Evolutionary conservation across 2,797 vertebrate species (phyloP).

Genomic region (Rhynchonycteris naso): DNA sequence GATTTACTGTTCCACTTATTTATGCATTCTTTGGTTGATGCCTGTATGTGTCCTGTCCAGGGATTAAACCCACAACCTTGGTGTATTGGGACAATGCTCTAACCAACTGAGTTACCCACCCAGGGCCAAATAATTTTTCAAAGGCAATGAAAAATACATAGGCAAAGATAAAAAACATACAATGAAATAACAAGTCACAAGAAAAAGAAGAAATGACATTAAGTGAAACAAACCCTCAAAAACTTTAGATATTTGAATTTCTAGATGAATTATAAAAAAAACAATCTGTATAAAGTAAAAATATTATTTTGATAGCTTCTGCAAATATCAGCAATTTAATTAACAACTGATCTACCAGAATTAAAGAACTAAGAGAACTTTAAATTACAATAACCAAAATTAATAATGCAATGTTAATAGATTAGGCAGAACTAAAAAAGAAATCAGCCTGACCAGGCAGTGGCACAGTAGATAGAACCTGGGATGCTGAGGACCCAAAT

Average conservation of each 20-base stretch:
- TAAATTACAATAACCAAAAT: slow-evolving; percentile 7
- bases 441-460: background rate
- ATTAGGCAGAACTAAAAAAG: background rate
- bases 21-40: too few relatives aligned
- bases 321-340: background rate
- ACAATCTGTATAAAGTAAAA: background rate
- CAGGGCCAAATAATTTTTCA: background rate
- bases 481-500: too few relatives aligned
- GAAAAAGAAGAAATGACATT: background rate
- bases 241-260: slow-evolving; percentile 15
- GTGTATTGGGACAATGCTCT: too few relatives aligned
- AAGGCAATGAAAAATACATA: background rate
- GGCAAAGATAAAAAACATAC: slow-evolving; percentile 30
- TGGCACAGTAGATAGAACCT: too few relatives aligned
- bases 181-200: slow-evolving; percentile 19
- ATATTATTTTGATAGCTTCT: slow-evolving; percentile 9
- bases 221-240: background rate
- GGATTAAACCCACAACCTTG: too few relatives aligned
- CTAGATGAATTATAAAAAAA: slow-evolving; percentile 17
- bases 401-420: background rate
- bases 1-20: too few relatives aligned
- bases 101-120: too few relatives aligned
- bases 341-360: slow-evolving; percentile 7
- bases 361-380: background rate
- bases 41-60: too few relatives aligned